Conservation (phyloP, 2,113 vertebrate genomes). For the Cygnus atratus region DNA sequence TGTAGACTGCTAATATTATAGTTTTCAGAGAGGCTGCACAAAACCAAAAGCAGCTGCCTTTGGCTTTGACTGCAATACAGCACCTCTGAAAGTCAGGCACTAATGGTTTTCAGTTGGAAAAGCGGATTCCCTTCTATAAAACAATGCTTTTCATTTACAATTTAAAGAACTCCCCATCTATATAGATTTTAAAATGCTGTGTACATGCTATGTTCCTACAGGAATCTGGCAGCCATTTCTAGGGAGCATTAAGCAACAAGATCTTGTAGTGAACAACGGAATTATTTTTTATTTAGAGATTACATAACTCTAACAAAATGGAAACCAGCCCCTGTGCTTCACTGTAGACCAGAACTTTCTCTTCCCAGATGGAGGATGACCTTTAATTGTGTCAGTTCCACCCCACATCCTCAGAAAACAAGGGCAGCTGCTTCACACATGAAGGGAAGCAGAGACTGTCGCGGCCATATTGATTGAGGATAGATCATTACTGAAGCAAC, state of each 20-base stretch:
- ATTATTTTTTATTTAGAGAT: conserved; percentile 70
- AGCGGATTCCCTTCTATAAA: conserved; percentile 1
- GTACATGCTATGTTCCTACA: not conserved
- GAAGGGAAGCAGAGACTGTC: conserved; percentile 37
- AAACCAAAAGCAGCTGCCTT: conserved; percentile 22
- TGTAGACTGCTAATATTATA: not conserved
- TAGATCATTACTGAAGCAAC: not conserved
- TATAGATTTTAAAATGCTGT: not conserved
- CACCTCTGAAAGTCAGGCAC: conserved; percentile 22
- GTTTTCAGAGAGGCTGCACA: not conserved
- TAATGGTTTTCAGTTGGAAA: conserved; percentile 15
- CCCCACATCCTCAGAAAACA: conserved; percentile 62
- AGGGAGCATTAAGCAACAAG: conserved; percentile 39
- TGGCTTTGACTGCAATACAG: not conserved
- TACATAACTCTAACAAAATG: conserved; percentile 65
- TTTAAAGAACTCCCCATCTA: not conserved
- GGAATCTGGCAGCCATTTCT: conserved; percentile 59
- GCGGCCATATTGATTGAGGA: conserved; percentile 8
- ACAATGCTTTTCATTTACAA: conserved; percentile 1
- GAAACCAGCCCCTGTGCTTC: conserved; percentile 28
- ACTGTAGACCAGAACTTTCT: conserved; percentile 67
- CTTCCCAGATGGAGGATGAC: conserved; percentile 62
- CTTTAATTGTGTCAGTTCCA: conserved; percentile 68
- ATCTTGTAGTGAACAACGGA: conserved; percentile 51
- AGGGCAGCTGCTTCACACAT: conserved; percentile 62